Conservation (phyloP, 2,113 vertebrate genomes). For the Cololabis saira region DNA sequence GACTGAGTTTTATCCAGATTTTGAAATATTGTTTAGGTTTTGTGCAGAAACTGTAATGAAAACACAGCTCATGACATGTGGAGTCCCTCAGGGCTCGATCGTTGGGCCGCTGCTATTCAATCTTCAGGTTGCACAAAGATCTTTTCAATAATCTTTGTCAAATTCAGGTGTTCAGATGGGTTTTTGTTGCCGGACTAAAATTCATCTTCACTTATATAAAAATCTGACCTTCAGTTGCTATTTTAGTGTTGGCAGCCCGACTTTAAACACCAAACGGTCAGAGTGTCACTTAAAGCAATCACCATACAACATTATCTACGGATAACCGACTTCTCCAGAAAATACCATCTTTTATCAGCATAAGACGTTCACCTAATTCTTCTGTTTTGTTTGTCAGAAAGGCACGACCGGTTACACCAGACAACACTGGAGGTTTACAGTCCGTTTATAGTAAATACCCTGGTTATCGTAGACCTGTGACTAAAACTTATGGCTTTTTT, state of each 20-base stretch:
- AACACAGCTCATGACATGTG: too few relatives aligned
- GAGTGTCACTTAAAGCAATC: conserved; percentile 74
- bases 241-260: conserved; percentile 39
- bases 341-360: conserved; percentile 51
- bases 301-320: conserved; percentile 68
- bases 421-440: conserved; percentile 65
- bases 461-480: conserved; percentile 58
- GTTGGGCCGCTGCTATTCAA: too few relatives aligned
- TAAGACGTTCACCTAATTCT: conserved; percentile 37
- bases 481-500: conserved; percentile 78
- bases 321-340: conserved; percentile 11
- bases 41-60: too few relatives aligned
- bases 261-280: conserved; percentile 57
- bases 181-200: background rate
- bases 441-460: conserved; percentile 54
- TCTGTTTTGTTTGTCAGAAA: conserved; percentile 56
- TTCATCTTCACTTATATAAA: too few relatives aligned
- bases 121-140: too few relatives aligned
- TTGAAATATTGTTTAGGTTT: too few relatives aligned
- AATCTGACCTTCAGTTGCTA: background rate
- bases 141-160: too few relatives aligned
- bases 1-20: too few relatives aligned
- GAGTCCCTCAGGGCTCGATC: too few relatives aligned
- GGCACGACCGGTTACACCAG: conserved; percentile 63
- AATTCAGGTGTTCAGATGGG: background rate